These are phyloP conservation scores for Phrixothrix hirtus DNA, from an alignment of 2,888 invertebrate genomes.

Conservation along the genomic window DNA sequence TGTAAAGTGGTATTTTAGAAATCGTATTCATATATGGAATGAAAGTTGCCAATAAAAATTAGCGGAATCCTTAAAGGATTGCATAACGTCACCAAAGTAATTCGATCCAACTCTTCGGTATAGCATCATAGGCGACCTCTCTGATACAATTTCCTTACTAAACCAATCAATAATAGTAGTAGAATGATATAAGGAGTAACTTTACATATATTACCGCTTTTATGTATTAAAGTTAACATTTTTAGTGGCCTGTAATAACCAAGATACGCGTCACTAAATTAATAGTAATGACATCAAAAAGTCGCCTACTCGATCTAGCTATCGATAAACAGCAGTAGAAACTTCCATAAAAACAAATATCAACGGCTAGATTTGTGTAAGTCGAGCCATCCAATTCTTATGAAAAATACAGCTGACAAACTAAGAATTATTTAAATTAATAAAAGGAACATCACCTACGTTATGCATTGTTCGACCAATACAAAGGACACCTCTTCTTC, in stretches of 20 bases:
- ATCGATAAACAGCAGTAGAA: slow-evolving; percentile 7
- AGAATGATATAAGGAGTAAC: too few relatives aligned
- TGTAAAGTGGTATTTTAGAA: slow-evolving; percentile 6
- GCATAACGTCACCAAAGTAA: neutral
- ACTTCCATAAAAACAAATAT: slow-evolving; percentile 12
- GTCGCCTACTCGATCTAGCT: slow-evolving; percentile 9
- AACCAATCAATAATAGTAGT: too few relatives aligned
- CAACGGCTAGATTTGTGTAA: slow-evolving; percentile 9
- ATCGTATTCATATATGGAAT: slow-evolving; percentile 9
- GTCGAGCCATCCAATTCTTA: slow-evolving; percentile 6
- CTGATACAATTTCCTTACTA: too few relatives aligned
- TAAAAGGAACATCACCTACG: slow-evolving; percentile 35
- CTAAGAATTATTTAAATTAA: slow-evolving; percentile 36
- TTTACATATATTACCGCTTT: neutral
- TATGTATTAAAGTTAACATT: neutral
- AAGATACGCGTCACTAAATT: too few relatives aligned
- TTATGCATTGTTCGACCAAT: slow-evolving; percentile 30
- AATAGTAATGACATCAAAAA: slow-evolving; percentile 13
- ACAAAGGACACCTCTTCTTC: slow-evolving; percentile 32
- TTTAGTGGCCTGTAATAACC: neutral
- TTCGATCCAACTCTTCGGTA: too few relatives aligned
- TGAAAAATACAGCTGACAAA: slow-evolving; percentile 30
- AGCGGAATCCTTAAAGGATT: slow-evolving; percentile 1
- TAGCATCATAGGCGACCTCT: too few relatives aligned
- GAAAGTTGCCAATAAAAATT: slow-evolving; percentile 13